Base-by-base conservation (phyloP, 2,888 invertebrate species). In the Diloba caeruleocephala region DNA sequence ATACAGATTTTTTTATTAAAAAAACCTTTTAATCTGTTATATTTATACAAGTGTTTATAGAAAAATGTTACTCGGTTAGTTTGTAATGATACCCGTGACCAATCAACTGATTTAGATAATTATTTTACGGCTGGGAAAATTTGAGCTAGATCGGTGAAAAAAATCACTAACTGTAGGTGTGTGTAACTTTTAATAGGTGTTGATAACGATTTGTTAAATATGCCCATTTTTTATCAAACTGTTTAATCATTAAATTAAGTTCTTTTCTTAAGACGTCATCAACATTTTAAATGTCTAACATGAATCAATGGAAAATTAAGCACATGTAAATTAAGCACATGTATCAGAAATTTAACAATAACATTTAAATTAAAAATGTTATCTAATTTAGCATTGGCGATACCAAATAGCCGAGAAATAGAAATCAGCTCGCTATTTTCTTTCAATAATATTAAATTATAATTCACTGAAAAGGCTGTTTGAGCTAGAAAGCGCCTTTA, bases 61-160 rank as follows among this genome's bases (percentile, higher is more conserved):
- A 59, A 58, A 69, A 60, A 60, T 45, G 51, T 48, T 55, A 53
- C 39, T 59, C 60, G 58, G 41, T 57, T 63, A 52, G 54, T 55
- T 59, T 45, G 51, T 38, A 52, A 49, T 36, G 50, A 59, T 63
- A 48, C 17, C 66, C 58, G 32, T 54, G 29, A 33, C 61, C 57
- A 69, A 71, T 70, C 61, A 49, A 62, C 60, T 63, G 55, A 72
- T 61, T 65, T 62, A 55, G 44, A 67, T 72, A 61, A 72, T 71
- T 69, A 70, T 71, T 72, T 70, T 64, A 72, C 38, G 52, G 63
- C 55, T 64, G 55, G 34, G 46, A 64, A 63, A 55, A 46, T 60
- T 34, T 60, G 52, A 43, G 48, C 19, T 48, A 49, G 52, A 58
- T 62, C 43, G 45, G 17, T 26, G 44, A 51, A 48, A 53, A n/a